A percentile compares a stretch with the other conserved stretches of the same genome.
Evolutionary conservation across 1,140 invertebrate genomes (phyloP).

Genomic region (Papilio aristodemus): DNA sequence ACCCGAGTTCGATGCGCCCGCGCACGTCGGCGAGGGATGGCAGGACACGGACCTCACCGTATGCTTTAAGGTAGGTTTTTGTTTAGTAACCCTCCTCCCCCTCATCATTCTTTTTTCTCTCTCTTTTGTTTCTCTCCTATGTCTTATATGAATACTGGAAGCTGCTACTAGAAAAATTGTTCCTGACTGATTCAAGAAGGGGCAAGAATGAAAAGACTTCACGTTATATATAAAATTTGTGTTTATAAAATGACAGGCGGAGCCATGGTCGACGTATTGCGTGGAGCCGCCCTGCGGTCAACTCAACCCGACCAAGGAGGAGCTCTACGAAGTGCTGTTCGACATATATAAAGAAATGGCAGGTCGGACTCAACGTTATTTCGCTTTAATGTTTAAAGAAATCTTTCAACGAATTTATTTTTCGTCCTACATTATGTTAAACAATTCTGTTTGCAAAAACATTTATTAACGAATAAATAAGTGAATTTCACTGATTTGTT

Average conservation of each 20-base stretch:
- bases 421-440: no score
- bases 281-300: conserved; percentile 94
- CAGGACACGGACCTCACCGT: conserved; percentile 85
- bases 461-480: no score
- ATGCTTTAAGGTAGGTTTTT: conserved; percentile 81
- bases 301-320: conserved; percentile 88
- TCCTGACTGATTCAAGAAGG: no score
- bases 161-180: no score
- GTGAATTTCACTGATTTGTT: conserved; percentile 40
- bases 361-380: conserved; percentile 50
- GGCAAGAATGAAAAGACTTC: no score
- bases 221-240: no score
- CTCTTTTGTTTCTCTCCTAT: no score
- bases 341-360: conserved; percentile 87
- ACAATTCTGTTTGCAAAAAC: no score
- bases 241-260: conserved; percentile 73
- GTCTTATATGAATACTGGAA: no score
- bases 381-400: no score
- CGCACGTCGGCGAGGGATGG: conserved; percentile 94
- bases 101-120: no score
- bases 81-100: conserved; percentile 9
- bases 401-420: no score
- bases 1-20: conserved; percentile 93
- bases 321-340: conserved; percentile 87
- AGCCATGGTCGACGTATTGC: conserved; percentile 89